phyloP scores from a whole-genome alignment of 1,140 invertebrate species.

The Drosophila teissieri region DNA sequence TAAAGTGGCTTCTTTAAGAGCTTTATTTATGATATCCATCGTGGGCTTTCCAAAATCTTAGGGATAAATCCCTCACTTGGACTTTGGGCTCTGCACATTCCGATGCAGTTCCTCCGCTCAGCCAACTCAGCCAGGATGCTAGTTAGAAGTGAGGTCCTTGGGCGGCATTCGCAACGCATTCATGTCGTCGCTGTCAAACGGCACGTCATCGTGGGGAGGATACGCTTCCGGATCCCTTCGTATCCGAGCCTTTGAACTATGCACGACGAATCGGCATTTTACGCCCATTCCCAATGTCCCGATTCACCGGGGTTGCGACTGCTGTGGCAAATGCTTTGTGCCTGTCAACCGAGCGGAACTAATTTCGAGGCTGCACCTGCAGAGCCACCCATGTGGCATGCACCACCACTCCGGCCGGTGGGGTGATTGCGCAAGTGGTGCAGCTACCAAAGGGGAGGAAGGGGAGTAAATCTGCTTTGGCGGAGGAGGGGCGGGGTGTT shows the following conservation, averaged over 20 bases:
- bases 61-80: too few relatives aligned
- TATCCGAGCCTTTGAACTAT: slow-evolving; percentile 68
- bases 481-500: background rate
- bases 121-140: background rate
- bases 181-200: slow-evolving; percentile 60
- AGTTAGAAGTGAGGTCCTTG: slow-evolving; percentile 1
- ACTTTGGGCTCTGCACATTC: background rate
- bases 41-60: background rate
- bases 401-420: slow-evolving; percentile 15
- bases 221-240: slow-evolving; percentile 34
- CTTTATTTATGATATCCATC: too few relatives aligned
- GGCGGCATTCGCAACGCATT: slow-evolving; percentile 38
- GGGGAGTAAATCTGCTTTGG: slow-evolving; percentile 2
- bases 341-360: slow-evolving; percentile 80
- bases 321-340: slow-evolving; percentile 63
- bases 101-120: background rate
- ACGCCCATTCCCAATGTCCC: slow-evolving; percentile 58
- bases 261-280: slow-evolving; percentile 82
- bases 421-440: slow-evolving; percentile 44
- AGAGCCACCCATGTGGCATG: slow-evolving; percentile 51
- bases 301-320: slow-evolving; percentile 40
- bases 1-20: too few relatives aligned
- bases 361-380: slow-evolving; percentile 82
- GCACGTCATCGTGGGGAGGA: slow-evolving; percentile 24
- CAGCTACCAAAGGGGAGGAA: slow-evolving; percentile 6